Percentiles rank a stretch among this genome's conserved stretches.
Evolutionary conservation across 2,797 vertebrate species (phyloP).

Genomic region (Spatula versicolor): DNA sequence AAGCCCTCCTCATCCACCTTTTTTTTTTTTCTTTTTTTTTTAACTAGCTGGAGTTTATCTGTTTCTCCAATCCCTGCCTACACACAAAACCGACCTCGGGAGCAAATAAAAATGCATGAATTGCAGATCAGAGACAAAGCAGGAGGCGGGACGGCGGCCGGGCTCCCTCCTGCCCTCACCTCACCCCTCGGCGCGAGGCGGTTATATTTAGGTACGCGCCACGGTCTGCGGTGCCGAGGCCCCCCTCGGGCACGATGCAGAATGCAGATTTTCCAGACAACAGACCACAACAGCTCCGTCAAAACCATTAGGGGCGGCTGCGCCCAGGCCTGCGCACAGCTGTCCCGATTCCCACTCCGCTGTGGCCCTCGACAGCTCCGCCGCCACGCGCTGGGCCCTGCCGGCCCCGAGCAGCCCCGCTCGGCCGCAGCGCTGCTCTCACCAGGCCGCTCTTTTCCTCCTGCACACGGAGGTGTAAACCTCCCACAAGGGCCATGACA

Average conservation of each 20-base stretch:
- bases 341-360: constrained; percentile 68
- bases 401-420: too few relatives aligned
- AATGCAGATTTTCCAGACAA: constrained; percentile 62
- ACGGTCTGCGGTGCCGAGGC: constrained; percentile 44
- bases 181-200: constrained; percentile 54
- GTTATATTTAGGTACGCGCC: constrained; percentile 62
- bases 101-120: constrained; percentile 49
- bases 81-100: constrained; percentile 12
- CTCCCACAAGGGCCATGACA: background rate
- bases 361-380: constrained; percentile 46
- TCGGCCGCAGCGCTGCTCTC: too few relatives aligned
- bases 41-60: constrained; percentile 2
- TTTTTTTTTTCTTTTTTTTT: background rate
- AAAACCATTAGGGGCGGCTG: constrained; percentile 28
- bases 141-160: constrained; percentile 14
- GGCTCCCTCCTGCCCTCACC: constrained; percentile 52
- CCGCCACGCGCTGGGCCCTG: background rate
- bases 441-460: rapidly evolving
- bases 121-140: constrained; percentile 35
- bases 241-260: constrained; percentile 55
- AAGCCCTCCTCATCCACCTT: background rate
- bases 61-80: constrained; percentile 49
- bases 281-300: constrained; percentile 67
- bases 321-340: constrained; percentile 56
- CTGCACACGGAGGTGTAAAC: rapidly evolving